Conservation (phyloP, 2,113 vertebrate species). For the Pterocles orientalis region DNA sequence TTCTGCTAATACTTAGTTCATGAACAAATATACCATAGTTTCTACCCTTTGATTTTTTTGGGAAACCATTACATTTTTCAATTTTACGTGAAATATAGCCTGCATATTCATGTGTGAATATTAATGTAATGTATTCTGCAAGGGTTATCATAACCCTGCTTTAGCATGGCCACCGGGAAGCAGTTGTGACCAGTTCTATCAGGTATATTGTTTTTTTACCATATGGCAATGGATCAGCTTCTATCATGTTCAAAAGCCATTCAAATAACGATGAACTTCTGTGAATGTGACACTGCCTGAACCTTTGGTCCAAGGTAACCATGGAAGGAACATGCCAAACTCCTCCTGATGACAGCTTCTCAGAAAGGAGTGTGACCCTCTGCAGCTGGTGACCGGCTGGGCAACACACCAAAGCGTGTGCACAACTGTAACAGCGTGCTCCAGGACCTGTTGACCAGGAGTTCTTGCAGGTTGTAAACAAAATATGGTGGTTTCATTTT, state of each 20-base stretch:
- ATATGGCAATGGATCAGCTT: background rate
- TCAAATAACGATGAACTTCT: background rate
- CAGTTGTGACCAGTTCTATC: background rate
- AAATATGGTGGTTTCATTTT: background rate
- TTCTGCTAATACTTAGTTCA: background rate
- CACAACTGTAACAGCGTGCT: fast-evolving
- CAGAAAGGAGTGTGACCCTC: background rate
- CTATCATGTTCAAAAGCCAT: background rate
- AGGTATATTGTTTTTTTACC: background rate
- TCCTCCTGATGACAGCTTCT: background rate
- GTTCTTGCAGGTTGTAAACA: background rate
- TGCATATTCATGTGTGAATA: background rate
- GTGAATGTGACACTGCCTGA: background rate
- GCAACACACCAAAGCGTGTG: background rate
- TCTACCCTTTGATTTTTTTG: background rate
- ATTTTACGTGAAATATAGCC: background rate
- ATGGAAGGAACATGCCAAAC: background rate
- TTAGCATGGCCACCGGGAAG: background rate
- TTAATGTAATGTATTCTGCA: background rate
- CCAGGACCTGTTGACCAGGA: background rate
- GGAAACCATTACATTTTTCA: background rate
- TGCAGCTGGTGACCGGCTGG: background rate
- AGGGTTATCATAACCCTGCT: background rate
- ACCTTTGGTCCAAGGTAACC: background rate
- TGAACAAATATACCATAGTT: background rate